phyloP scores from a whole-genome alignment of 2,113 vertebrate genomes.

The Oostethus manadensis region DNA sequence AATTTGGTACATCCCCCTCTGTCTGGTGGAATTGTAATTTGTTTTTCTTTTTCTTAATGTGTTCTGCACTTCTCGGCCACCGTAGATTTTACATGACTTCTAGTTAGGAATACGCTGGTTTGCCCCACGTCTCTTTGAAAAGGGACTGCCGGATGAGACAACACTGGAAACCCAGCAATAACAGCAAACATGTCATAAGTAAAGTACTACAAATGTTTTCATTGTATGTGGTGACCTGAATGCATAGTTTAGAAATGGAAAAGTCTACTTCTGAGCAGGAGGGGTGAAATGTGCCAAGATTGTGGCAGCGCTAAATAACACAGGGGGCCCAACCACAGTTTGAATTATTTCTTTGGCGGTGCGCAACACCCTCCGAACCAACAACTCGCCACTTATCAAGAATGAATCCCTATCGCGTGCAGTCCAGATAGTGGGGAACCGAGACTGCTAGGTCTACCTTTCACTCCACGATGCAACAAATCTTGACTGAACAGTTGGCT shows the following conservation, averaged over 20 bases:
- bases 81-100: background rate
- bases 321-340: slow-evolving; percentile 35
- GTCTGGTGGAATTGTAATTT: too few relatives aligned
- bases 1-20: too few relatives aligned
- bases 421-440: slow-evolving; percentile 43
- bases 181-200: too few relatives aligned
- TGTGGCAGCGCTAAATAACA: slow-evolving; percentile 26
- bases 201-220: background rate
- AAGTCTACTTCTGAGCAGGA: slow-evolving; percentile 1
- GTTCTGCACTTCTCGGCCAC: too few relatives aligned
- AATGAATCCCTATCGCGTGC: slow-evolving; percentile 48
- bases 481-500: slow-evolving; percentile 11
- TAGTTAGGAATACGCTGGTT: background rate
- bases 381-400: slow-evolving; percentile 52
- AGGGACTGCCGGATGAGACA: too few relatives aligned
- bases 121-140: too few relatives aligned
- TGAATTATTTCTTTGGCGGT: slow-evolving; percentile 22
- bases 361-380: slow-evolving; percentile 44
- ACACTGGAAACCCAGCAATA: too few relatives aligned
- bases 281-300: slow-evolving; percentile 12
- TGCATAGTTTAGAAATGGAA: slow-evolving; percentile 1
- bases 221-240: background rate
- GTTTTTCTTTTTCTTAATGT: too few relatives aligned
- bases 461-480: slow-evolving; percentile 22
- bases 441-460: slow-evolving; percentile 22